phyloP scores from a whole-genome alignment of 2,113 vertebrate species.

The Peromyscus leucopus region DNA sequence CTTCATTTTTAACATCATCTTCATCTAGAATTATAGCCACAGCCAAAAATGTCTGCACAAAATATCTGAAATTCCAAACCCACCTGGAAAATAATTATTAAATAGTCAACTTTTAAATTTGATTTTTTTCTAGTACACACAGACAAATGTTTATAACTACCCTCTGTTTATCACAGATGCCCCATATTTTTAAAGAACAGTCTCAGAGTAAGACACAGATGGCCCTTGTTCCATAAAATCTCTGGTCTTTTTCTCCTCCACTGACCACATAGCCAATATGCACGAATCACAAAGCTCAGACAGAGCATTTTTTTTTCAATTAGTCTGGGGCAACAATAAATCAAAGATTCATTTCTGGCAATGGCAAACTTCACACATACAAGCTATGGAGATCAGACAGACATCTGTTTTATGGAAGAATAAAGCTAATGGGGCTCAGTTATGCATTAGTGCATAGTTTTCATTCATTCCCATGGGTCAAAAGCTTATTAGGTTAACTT shows the following conservation, averaged over 20 bases:
- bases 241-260: conserved; percentile 80
- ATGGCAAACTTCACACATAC: conserved; percentile 15
- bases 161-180: conserved; percentile 73
- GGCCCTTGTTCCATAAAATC: conserved; percentile 72
- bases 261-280: conserved; percentile 80
- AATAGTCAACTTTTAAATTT: conserved; percentile 73
- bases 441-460: conserved; percentile 56
- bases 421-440: conserved; percentile 54
- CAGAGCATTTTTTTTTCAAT: conserved; percentile 77
- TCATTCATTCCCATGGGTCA: conserved; percentile 40
- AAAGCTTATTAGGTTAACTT: conserved; percentile 33
- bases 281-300: conserved; percentile 77
- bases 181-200: conserved; percentile 68
- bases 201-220: conserved; percentile 80
- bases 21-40: not conserved
- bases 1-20: conserved; percentile 56
- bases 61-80: conserved; percentile 33
- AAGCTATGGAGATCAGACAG: conserved; percentile 52
- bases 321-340: conserved; percentile 79
- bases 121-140: conserved; percentile 58
- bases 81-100: conserved; percentile 69
- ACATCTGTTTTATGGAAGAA: conserved; percentile 64
- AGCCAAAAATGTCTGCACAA: conserved; percentile 47
- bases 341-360: conserved; percentile 53
- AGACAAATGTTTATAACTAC: conserved; percentile 38